Evolutionary conservation across 2,113 vertebrate species (phyloP).

Genomic region (Boleophthalmus pectinirostris): DNA sequence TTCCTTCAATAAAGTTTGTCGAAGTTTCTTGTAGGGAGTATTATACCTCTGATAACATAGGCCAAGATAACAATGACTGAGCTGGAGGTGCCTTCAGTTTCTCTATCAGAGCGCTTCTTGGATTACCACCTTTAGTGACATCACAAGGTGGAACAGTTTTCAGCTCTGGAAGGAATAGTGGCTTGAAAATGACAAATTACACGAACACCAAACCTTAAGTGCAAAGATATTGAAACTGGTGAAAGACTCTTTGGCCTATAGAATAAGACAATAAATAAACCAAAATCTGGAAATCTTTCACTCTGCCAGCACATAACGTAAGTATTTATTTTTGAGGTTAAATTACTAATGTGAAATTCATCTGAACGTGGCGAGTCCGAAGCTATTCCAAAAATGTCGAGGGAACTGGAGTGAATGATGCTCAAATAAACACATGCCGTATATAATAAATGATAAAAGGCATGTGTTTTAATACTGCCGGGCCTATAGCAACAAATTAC

Average conservation of each 20-base stretch:
- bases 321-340: conserved; percentile 68
- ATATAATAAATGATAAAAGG: conserved; percentile 71
- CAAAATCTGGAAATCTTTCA: conserved; percentile 40
- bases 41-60: too few species aligned
- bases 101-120: too few species aligned
- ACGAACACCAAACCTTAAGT: background rate
- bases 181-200: too few species aligned
- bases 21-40: too few species aligned
- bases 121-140: too few species aligned
- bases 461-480: conserved; percentile 35
- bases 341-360: conserved; percentile 65
- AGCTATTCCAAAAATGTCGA: conserved; percentile 60
- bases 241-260: conserved; percentile 37
- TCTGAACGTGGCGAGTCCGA: conserved; percentile 55
- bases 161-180: too few species aligned
- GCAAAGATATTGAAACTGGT: conserved; percentile 9
- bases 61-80: too few species aligned
- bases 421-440: conserved; percentile 57
- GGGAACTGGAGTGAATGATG: conserved; percentile 51
- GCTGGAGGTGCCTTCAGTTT: too few species aligned
- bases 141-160: too few species aligned
- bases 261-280: conserved; percentile 54
- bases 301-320: conserved; percentile 54
- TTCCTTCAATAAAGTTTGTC: too few species aligned
- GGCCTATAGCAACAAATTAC: conserved; percentile 51